These are phyloP conservation scores for Tetrapedia diversipes DNA, from an alignment of 2,888 invertebrate genomes.

Conservation along the genomic window DNA sequence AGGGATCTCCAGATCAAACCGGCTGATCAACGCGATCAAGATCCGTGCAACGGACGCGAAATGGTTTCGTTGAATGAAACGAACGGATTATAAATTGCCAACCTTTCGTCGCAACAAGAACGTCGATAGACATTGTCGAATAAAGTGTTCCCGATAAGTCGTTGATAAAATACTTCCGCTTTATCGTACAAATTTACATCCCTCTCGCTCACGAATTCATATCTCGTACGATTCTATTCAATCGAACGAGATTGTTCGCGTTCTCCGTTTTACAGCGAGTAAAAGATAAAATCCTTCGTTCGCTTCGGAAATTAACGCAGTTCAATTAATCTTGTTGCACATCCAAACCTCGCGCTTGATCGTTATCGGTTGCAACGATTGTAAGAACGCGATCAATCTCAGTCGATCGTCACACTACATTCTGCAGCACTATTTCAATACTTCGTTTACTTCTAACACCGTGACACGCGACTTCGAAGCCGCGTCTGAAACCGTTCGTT, in stretches of 20 bases:
- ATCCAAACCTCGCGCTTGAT: not conserved
- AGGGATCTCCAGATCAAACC: not conserved
- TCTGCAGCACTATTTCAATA: too few relatives aligned
- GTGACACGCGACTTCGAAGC: not conserved
- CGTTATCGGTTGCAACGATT: not conserved
- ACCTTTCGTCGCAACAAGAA: not conserved
- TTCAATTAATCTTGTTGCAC: not conserved
- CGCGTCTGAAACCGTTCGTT: not conserved
- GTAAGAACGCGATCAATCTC: not conserved
- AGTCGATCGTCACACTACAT: too few relatives aligned
- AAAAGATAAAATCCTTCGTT: too few relatives aligned
- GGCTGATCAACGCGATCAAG: not conserved
- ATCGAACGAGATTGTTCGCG: not conserved
- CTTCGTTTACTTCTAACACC: too few relatives aligned
- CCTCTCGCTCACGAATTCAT: not conserved
- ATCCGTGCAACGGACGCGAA: not conserved
- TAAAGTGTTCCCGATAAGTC: not conserved
- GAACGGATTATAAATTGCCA: not conserved
- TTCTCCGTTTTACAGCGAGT: not conserved
- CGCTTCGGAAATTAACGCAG: too few relatives aligned
- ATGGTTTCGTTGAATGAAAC: not conserved
- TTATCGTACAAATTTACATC: constrained; percentile 36
- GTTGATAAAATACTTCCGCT: constrained; percentile 16
- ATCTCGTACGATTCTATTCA: not conserved
- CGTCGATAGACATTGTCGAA: not conserved